Percentiles rank a stretch among this genome's conserved stretches.
phyloP scores from a whole-genome alignment of 2,113 vertebrate genomes.

The Colistium nudipinnis region DNA sequence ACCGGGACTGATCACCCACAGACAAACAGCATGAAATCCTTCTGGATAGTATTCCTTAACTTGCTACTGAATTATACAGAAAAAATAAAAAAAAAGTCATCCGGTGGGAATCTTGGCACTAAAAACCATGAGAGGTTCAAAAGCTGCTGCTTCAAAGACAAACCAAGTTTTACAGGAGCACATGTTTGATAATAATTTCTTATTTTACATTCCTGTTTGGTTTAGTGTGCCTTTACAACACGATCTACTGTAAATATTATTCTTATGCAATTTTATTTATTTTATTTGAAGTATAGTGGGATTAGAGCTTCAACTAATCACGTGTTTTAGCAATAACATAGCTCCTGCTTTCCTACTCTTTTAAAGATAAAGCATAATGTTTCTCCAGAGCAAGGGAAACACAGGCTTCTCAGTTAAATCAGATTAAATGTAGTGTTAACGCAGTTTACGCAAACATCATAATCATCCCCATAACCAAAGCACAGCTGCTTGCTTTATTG shows the following conservation, averaged over 20 bases:
- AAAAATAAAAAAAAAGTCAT: background rate
- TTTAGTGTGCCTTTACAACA: constrained; percentile 23
- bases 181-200: constrained; percentile 7
- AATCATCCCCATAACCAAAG: too few relatives aligned
- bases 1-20: background rate
- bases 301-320: background rate
- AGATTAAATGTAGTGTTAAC: background rate
- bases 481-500: too few relatives aligned
- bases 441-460: background rate
- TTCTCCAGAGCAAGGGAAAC: too few relatives aligned
- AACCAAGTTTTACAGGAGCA: constrained; percentile 8
- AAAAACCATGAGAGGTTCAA: background rate
- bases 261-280: constrained; percentile 38
- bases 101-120: background rate
- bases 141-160: constrained; percentile 23
- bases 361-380: too few relatives aligned
- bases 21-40: constrained; percentile 17
- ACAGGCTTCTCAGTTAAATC: background rate
- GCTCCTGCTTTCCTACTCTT: too few relatives aligned
- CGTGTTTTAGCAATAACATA: constrained; percentile 11
- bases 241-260: constrained; percentile 12
- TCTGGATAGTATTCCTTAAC: constrained; percentile 6
- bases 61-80: constrained; percentile 3
- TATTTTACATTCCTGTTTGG: constrained; percentile 42
- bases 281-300: background rate